A percentile compares a stretch with the other conserved stretches of the same genome.
These are phyloP conservation scores for Pollachius pollachius DNA, from an alignment of 2,113 vertebrate genomes.

Conservation along the genomic window DNA sequence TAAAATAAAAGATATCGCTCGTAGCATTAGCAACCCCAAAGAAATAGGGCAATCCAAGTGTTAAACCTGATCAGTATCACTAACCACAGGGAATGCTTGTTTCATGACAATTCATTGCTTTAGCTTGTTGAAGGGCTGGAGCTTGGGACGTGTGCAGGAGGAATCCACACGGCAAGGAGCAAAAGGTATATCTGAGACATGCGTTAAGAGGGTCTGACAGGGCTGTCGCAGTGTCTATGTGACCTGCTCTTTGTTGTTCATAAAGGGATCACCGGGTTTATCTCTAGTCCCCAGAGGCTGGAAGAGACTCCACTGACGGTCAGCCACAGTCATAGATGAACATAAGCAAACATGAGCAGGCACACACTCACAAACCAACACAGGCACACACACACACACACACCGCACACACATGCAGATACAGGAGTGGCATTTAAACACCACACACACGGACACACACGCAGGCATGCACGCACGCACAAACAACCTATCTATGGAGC, in stretches of 20 bases:
- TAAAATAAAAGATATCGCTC: conserved; percentile 17
- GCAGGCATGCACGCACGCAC: background rate
- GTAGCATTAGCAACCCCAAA: conserved; percentile 19
- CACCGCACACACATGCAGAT: background rate
- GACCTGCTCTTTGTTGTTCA: too few species aligned
- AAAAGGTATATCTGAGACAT: too few species aligned
- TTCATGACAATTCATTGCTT: conserved; percentile 12
- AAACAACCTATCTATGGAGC: too few species aligned
- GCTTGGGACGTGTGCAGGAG: background rate
- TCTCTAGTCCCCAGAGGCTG: too few species aligned
- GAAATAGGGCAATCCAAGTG: conserved; percentile 12
- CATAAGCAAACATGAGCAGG: background rate
- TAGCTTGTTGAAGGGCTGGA: background rate
- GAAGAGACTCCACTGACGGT: too few species aligned
- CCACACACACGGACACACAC: background rate
- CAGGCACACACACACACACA: background rate
- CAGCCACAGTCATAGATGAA: too few species aligned
- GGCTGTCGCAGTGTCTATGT: too few species aligned
- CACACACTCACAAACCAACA: background rate
- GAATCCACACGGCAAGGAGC: too few species aligned
- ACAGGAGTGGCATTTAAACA: background rate
- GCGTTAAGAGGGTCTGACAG: too few species aligned
- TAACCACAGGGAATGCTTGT: conserved; percentile 31
- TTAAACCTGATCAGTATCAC: conserved; percentile 30
- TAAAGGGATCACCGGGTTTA: too few species aligned